A percentile compares a stretch with the other conserved stretches of the same genome.
Conservation (phyloP, 1,140 invertebrate genomes). For the Drosophila novamexicana region DNA sequence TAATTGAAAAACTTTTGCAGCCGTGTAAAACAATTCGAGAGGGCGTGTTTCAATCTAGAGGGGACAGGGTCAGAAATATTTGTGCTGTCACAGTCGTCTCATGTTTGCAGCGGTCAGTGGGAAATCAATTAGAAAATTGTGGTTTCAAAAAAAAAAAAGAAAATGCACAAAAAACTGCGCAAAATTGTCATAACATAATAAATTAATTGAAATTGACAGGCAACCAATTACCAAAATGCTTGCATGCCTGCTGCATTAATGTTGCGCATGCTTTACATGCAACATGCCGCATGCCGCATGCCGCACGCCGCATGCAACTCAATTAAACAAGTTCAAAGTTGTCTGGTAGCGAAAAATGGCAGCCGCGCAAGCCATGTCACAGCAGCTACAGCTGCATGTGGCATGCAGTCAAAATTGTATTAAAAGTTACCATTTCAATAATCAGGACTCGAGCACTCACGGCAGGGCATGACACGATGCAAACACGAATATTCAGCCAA, state of each 20-base stretch:
- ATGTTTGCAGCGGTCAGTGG: neutral
- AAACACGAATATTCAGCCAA: too few relatives aligned
- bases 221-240: neutral
- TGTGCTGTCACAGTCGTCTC: neutral
- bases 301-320: slow-evolving; percentile 10
- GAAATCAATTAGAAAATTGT: slow-evolving; percentile 36
- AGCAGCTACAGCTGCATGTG: too few relatives aligned
- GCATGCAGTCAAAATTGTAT: too few relatives aligned
- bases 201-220: slow-evolving; percentile 7
- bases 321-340: slow-evolving; percentile 31
- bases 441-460: too few relatives aligned
- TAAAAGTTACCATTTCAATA: too few relatives aligned
- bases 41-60: too few relatives aligned
- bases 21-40: slow-evolving; percentile 19
- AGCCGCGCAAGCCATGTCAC: too few relatives aligned
- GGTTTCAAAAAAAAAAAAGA: neutral
- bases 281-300: slow-evolving; percentile 1
- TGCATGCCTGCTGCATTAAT: neutral
- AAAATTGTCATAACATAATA: slow-evolving; percentile 5
- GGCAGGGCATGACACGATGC: too few relatives aligned
- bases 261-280: neutral
- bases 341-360: neutral
- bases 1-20: slow-evolving; percentile 53
- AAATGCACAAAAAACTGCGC: neutral
- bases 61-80: neutral